Base-by-base conservation (phyloP, 2,113 vertebrate genomes). In the Centropristis striata region DNA sequence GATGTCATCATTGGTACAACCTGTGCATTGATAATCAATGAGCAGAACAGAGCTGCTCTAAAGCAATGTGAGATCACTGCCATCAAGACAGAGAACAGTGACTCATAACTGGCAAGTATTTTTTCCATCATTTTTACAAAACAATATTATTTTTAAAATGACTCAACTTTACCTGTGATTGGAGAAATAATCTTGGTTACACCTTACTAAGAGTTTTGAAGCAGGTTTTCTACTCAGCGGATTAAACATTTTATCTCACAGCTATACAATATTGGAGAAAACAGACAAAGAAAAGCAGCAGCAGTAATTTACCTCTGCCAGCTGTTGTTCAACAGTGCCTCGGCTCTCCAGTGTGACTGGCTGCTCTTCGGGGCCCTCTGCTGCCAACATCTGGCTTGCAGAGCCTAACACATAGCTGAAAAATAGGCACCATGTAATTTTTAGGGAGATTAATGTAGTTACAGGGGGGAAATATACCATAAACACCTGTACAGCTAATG, bases 371-470 rank as follows among this genome's bases (percentile, higher is more conserved):
- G 77, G 12, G 84, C 81, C 89, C 85, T 90, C 85, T 84, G 82
- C 88, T 89, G 93, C 36, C 88, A 92, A 78, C 85, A 80, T 86
- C 89, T 95, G 92, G 44, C 25, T 66, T 1, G 89, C 81, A 71
- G 93, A 94, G 21, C 94, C 94, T 5, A 96, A 78, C 49, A 93
- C 86, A 36, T 95, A 96, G 68, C 95, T 96, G 83, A 6, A 87
- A 61, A 50, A 39, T 9, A 64, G 27, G 36, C 20, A 71, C 54
- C 81, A 21, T 15, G 8, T 13, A 13, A 41, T 23, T 5, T n/a
- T 47, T 21, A 64, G 8, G 58, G 6, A 37, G 39, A 1, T 42
- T 20, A 42, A 37, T n/a, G 9, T 10, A 49, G 16, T 5, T 27
- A 13, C 37, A 21, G 27, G 8, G 8, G 20, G 5, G 4, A 25